Evolutionary conservation across 2,888 invertebrate species (phyloP).

Genomic region (Meloe dianella): DNA sequence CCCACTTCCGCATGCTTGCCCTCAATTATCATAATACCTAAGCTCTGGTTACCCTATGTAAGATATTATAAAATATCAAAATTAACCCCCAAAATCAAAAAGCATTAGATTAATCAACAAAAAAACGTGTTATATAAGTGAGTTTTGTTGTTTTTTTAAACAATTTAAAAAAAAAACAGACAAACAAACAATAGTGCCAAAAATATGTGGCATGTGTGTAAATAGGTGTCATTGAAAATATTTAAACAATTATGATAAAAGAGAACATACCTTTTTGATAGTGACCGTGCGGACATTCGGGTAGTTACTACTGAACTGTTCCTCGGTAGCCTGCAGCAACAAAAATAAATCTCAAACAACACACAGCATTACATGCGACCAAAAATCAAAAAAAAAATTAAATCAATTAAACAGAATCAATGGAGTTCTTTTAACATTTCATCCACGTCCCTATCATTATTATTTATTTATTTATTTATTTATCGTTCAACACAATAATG

Average conservation of each 20-base stretch:
- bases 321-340: constrained; percentile 69
- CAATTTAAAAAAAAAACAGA: no score
- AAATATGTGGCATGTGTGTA: neutral
- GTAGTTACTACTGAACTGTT: constrained; percentile 72
- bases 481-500: constrained; percentile 23
- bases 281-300: constrained; percentile 81
- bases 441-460: no score
- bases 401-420: constrained; percentile 18
- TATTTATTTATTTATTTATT: no score
- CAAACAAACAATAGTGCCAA: neutral
- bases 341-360: constrained; percentile 51
- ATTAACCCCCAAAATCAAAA: constrained; percentile 13
- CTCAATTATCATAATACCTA: constrained; percentile 95
- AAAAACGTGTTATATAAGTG: neutral
- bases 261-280: constrained; percentile 77
- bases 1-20: constrained; percentile 92
- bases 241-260: neutral
- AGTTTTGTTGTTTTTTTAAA: neutral
- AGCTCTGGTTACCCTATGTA: constrained; percentile 74
- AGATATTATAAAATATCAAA: constrained; percentile 1
- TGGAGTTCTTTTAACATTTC: neutral
- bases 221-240: constrained; percentile 1
- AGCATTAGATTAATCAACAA: neutral
- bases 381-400: constrained; percentile 25
- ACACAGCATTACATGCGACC: constrained; percentile 45